Percentiles rank a stretch among this genome's conserved stretches.
Conservation (phyloP, 2,797 vertebrate species). For the Darevskia mixta region DNA sequence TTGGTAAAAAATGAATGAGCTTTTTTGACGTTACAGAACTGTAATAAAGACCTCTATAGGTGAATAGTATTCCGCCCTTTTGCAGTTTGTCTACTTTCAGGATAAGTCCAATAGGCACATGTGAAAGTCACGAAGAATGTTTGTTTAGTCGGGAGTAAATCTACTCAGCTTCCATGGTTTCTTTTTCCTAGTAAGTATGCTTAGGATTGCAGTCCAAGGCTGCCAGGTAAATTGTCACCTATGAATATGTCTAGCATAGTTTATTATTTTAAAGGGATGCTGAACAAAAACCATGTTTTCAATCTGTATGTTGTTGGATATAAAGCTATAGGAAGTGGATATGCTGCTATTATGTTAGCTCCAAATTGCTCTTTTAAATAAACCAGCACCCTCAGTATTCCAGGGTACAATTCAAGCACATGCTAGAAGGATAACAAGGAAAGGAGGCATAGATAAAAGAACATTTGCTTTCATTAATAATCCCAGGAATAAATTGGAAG, state of each 20-base stretch:
- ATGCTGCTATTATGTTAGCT: background rate
- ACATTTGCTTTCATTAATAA: conserved; percentile 44
- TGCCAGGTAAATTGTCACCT: background rate
- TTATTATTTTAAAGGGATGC: background rate
- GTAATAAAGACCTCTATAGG: background rate
- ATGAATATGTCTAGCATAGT: background rate
- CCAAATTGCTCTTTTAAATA: background rate
- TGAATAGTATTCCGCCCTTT: background rate
- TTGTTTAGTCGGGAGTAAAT: background rate
- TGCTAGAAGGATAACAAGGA: background rate
- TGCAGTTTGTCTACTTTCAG: background rate
- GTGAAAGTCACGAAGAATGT: background rate
- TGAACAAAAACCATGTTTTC: background rate
- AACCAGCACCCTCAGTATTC: background rate
- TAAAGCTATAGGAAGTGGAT: background rate
- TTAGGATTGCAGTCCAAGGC: background rate
- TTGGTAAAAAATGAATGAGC: background rate
- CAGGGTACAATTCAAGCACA: background rate
- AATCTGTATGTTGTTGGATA: background rate
- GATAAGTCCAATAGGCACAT: background rate
- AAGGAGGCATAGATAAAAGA: conserved; percentile 16
- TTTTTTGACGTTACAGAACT: background rate
- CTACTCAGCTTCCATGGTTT: background rate
- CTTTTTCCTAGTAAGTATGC: background rate
- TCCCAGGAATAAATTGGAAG: conserved; percentile 22